A percentile compares a stretch with the other conserved stretches of the same genome.
Evolutionary conservation across 2,113 vertebrate species (phyloP).

Genomic region (Phyllopteryx taeniolatus): DNA sequence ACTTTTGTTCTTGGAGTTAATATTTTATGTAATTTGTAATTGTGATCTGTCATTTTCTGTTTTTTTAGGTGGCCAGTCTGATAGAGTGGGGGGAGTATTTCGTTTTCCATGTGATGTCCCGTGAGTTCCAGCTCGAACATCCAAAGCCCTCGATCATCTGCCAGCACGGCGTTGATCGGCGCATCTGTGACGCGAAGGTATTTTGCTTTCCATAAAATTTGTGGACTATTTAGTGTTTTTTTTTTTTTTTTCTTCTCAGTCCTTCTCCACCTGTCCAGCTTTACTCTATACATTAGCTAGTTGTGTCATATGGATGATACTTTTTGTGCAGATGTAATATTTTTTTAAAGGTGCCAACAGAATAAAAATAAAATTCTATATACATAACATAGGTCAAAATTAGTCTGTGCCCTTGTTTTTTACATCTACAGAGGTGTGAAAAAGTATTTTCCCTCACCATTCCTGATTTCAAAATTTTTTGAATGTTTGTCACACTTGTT

Average conservation of each 20-base stretch:
- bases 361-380: too few relatives aligned
- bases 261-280: slow-evolving; percentile 3
- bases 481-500: too few relatives aligned
- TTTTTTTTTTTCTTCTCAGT: background rate
- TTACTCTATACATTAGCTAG: background rate
- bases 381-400: too few relatives aligned
- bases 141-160: slow-evolving; percentile 88
- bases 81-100: slow-evolving; percentile 93
- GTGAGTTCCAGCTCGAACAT: slow-evolving; percentile 93
- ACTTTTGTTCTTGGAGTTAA: background rate
- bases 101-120: slow-evolving; percentile 89
- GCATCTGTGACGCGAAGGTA: slow-evolving; percentile 92
- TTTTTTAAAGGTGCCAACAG: too few relatives aligned
- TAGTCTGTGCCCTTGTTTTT: too few relatives aligned
- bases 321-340: too few relatives aligned
- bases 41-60: background rate
- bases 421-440: too few relatives aligned
- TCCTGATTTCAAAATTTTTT: too few relatives aligned
- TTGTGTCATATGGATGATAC: too few relatives aligned
- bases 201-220: background rate
- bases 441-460: too few relatives aligned
- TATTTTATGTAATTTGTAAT: background rate
- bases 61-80: slow-evolving; percentile 79
- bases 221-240: background rate
- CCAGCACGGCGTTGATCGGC: slow-evolving; percentile 93